Percentiles rank a stretch among this genome's conserved stretches.
Conservation (phyloP, 2,888 invertebrate genomes). For the Coleophora deauratella region DNA sequence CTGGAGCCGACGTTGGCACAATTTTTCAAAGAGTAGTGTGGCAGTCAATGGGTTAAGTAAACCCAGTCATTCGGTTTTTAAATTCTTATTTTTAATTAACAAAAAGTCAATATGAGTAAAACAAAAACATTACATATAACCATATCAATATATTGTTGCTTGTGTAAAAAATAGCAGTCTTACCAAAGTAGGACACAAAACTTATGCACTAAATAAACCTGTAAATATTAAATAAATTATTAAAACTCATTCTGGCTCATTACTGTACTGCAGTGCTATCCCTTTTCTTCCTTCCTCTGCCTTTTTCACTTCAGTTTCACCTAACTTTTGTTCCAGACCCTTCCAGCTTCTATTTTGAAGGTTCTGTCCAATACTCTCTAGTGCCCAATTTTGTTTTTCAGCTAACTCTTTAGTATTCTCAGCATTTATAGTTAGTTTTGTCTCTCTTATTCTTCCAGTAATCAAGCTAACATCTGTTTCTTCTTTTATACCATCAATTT, state of each 20-base stretch:
- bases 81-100: too few relatives aligned
- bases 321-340: conserved; percentile 88
- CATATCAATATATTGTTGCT: not conserved
- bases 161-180: conserved; percentile 23
- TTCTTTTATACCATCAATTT: conserved; percentile 50
- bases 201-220: conserved; percentile 20
- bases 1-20: too few relatives aligned
- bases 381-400: conserved; percentile 67
- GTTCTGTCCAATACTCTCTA: conserved; percentile 76
- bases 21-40: too few relatives aligned
- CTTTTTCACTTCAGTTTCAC: conserved; percentile 79
- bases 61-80: too few relatives aligned
- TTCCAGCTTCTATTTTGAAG: conserved; percentile 84
- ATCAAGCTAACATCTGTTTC: conserved; percentile 82
- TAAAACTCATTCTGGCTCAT: conserved; percentile 62
- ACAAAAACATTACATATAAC: not conserved
- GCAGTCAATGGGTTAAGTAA: too few relatives aligned
- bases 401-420: conserved; percentile 46
- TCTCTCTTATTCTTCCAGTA: conserved; percentile 79
- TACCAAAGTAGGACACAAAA: conserved; percentile 17
- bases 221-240: conserved; percentile 28
- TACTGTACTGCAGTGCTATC: conserved; percentile 80
- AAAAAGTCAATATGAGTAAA: too few relatives aligned
- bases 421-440: conserved; percentile 41
- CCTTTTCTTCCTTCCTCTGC: conserved; percentile 84